A percentile compares a stretch with the other conserved stretches of the same genome.
These are phyloP conservation scores for Drosophila ohnishii DNA, from an alignment of 1,140 invertebrate genomes.

Conservation along the genomic window DNA sequence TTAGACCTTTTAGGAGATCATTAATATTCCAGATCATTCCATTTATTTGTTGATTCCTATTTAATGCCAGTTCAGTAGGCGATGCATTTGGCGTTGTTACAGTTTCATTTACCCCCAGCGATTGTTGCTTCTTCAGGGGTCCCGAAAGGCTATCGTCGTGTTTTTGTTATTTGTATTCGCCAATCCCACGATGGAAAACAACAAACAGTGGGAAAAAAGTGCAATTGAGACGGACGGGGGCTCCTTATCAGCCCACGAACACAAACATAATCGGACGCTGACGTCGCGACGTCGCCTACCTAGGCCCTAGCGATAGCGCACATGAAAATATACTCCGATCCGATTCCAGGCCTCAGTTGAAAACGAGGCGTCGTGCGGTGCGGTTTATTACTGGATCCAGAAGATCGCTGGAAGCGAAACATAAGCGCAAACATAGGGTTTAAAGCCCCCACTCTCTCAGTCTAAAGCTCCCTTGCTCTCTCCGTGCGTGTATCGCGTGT, in stretches of 20 bases:
- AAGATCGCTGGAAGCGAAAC: constrained; percentile 9
- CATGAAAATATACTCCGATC: constrained; percentile 55
- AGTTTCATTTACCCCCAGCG: constrained; percentile 50
- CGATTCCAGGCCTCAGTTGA: constrained; percentile 58
- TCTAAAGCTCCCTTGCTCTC: constrained; percentile 14
- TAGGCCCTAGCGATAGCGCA: constrained; percentile 40
- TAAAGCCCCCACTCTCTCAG: constrained; percentile 8
- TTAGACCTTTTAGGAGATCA: background rate
- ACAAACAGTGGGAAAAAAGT: constrained; percentile 18
- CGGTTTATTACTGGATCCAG: constrained; percentile 41
- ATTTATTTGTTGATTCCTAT: background rate
- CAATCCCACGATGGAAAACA: constrained; percentile 20
- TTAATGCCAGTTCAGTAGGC: constrained; percentile 11
- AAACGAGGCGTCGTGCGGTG: constrained; percentile 52
- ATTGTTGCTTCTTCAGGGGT: constrained; percentile 24
- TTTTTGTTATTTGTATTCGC: constrained; percentile 51
- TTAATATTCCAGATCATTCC: constrained; percentile 22
- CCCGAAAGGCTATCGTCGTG: constrained; percentile 44
- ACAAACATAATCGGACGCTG: constrained; percentile 32
- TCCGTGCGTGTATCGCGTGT: constrained; percentile 13
- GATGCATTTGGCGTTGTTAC: constrained; percentile 14
- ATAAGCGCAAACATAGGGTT: constrained; percentile 22
- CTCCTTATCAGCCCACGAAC: constrained; percentile 30
- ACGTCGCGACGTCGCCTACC: constrained; percentile 32
- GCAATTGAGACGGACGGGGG: constrained; percentile 16